Evolutionary conservation across 2,797 vertebrate species (phyloP), one percentile per base, ranked within the genome.

Genomic region (Nothura maculosa): DNA sequence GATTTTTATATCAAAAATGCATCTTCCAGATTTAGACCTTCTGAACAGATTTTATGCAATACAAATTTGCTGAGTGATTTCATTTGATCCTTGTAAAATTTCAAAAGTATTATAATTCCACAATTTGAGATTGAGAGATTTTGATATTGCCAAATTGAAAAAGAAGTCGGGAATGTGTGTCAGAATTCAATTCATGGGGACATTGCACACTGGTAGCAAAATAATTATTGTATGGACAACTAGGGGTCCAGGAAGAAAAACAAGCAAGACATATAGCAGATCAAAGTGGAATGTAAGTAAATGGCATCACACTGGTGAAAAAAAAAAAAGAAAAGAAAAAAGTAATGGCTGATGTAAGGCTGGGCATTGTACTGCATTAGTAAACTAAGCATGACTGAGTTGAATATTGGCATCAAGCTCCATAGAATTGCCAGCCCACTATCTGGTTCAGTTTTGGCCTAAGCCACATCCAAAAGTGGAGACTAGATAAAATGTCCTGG

Each of bases 371-470:
- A 54, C 52, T 54, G 18, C 10, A 30, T 54, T 54, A 54, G 28
- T 18, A 54, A 54, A n/a, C 18, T 54, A 54, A 30, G 17, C 30
- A 54, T 54, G 28, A 54, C 52, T 30, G 28, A 25, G 13, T 40
- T 48, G 24, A 62, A 40, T 11, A 25, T 14, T 52, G 20, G 32
- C 40, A 57, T 6, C 20, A 47, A 73, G 72, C 38, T 64, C 30
- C 36, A 28, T 1, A 1, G 28, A 28, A 8, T 2, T 63, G 4
- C 4, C 55, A 25, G 3, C 38, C 48, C 9, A 45, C 9, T 42
- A 10, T 50, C 4, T 54, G 55, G 4, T 30, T 74, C 24, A 24
- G 24, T 66, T 70, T 75, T 60, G 67, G 16, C 32, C 45, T 24
- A 24, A 7, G 11, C 2, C 6, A 66, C 19, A 38, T 25, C 21